Conservation (phyloP, 2,888 invertebrate species). For the Hypsopygia costalis region DNA sequence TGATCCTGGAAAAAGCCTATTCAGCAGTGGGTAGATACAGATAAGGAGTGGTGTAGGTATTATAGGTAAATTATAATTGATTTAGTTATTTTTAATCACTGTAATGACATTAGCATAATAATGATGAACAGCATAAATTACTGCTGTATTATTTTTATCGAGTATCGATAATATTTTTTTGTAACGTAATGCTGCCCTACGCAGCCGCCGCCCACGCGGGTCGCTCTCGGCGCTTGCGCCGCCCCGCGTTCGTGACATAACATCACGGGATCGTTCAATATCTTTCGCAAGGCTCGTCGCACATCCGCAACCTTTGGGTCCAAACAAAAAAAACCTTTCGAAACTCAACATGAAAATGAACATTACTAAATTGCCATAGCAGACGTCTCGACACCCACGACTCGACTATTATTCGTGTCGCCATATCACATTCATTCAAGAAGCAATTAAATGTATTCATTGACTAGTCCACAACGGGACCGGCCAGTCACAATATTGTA, state of each 20-base stretch:
- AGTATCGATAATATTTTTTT: slow-evolving; percentile 19
- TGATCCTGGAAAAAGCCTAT: too few relatives aligned
- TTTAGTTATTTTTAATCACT: too few relatives aligned
- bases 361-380: slow-evolving; percentile 24
- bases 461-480: slow-evolving; percentile 53
- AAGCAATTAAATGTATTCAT: slow-evolving; percentile 53
- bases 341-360: slow-evolving; percentile 18
- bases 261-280: slow-evolving; percentile 71
- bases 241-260: slow-evolving; percentile 69
- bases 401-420: slow-evolving; percentile 47
- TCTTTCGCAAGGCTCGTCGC: slow-evolving; percentile 59
- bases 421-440: slow-evolving; percentile 48
- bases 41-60: too few relatives aligned
- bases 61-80: too few relatives aligned
- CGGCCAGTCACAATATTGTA: slow-evolving; percentile 62
- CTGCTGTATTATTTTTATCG: slow-evolving; percentile 1
- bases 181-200: slow-evolving; percentile 47
- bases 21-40: too few relatives aligned
- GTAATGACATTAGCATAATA: too few relatives aligned
- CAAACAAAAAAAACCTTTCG: slow-evolving; percentile 21
- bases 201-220: slow-evolving; percentile 68
- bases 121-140: too few relatives aligned
- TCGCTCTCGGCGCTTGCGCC: slow-evolving; percentile 62
- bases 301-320: slow-evolving; percentile 57
- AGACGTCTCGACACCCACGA: slow-evolving; percentile 34